Base-by-base conservation (phyloP, 2,113 vertebrate species). In the Tachysurus fulvidraco region DNA sequence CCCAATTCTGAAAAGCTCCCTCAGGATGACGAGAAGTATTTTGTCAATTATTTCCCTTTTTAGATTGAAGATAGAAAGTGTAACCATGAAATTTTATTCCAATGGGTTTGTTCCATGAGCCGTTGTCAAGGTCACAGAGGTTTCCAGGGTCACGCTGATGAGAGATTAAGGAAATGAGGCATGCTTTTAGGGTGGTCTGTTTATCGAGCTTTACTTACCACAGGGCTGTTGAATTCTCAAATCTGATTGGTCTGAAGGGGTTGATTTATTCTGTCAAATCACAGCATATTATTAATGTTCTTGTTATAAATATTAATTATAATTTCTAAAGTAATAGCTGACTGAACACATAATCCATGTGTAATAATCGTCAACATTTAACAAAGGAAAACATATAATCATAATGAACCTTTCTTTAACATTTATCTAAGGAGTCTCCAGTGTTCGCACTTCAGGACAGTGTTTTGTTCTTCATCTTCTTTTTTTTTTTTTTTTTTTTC, bases 141-240 rank as follows among this genome's bases (percentile, higher is more conserved):
- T 36, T 19, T 69, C 30, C 17, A 60, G 71, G 81, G 86, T 44
- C 59, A 71, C 62, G 50, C 64, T 87, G 86, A 81, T 83, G 36
- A 83, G 76, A 59, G 62, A 89, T 89, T 82, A 87, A 62, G 78
- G 64, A 82, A 83, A 78, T 78, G 73, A 87, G 78, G 60, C 78
- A 41, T 5, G 74, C 84, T 85, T 69, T 81, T 67, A 67, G n/a
- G 64, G 36, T 81, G 65, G 78, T 23, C 85, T 28, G 21, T 81
- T 81, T 86, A 57, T 60, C 41, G 65, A 36, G 36, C 36, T 36
- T 36, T 36, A 36, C 36, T 36, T 36, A 30, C 30, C 14, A 41
- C 8, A 50, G 1, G 36, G 36, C 46, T n/a, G 50, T 7, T 69
- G 23, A 67, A 23, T 67, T 71, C 8, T 21, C 21, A 5, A 23